Base-by-base conservation (phyloP, 2,797 vertebrate species). In the Micromesistius poutassou region DNA sequence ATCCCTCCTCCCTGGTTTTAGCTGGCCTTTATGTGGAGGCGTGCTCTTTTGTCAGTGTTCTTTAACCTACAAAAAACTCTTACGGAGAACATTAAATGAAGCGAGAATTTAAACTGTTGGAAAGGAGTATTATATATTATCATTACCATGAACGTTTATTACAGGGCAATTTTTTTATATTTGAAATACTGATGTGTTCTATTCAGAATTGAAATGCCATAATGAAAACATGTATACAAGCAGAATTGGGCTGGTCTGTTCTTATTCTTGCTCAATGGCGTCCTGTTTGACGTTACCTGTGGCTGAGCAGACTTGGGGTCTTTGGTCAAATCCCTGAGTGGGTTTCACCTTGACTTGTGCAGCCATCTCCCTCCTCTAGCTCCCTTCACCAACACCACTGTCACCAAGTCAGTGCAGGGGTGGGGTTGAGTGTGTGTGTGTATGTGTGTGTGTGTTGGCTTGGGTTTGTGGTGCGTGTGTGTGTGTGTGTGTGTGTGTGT, bases 1-100 rank as follows among this genome's bases (percentile, higher is more conserved):
- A 84, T 86, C 75, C 31, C 31, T 81, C 84, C 92, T 93, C 90
- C 93, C 90, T 91, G 91, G 90, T 88, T 88, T 86, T 82, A 85
- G 82, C 42, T 91, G 91, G 87, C 89, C 90, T 91, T 93, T 91
- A 87, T 86, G 83, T 89, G 81, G 72, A 86, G 86, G 85, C 87
- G 79, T 81, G 80, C 81, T 88, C 82, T 81, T 90, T 88, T 82
- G 81, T 91, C 87, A 91, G 87, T 81, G 83, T 66, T 82, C 82
- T 78, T 77, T 77, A 89, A 81, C 78, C 81, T 73, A 80, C 85
- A 91, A 90, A 91, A 93, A 87, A 89, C 84, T 91, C 86, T 89
- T 81, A 85, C 85, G 86, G 72, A 73, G 84, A 89, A 84, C 81
- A 87, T 91, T 88, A 88, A 55, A 78, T 83, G 82, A 85, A 85